A percentile compares a stretch with the other conserved stretches of the same genome.
Conservation (phyloP, 2,888 invertebrate genomes). For the Aelia acuminata region DNA sequence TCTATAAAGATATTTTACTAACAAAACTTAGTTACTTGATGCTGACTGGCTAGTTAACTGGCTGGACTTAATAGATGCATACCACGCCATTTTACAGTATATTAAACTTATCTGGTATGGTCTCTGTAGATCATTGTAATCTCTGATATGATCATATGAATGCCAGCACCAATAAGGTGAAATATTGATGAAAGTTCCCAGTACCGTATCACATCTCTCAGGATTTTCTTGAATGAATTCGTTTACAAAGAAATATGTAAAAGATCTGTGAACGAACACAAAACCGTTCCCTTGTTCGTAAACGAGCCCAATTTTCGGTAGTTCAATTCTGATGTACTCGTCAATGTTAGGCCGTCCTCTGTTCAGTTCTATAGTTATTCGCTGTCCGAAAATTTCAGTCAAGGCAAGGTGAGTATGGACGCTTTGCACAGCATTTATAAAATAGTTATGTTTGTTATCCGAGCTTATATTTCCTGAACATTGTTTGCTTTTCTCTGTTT, state of each 20-base stretch:
- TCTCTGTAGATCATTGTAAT: too few relatives aligned
- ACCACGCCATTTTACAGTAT: too few relatives aligned
- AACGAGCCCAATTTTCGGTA: not conserved
- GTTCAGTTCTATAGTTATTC: not conserved
- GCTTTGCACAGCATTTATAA: conserved; percentile 28
- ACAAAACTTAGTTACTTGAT: too few relatives aligned
- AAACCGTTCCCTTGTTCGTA: not conserved
- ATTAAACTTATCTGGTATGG: too few relatives aligned
- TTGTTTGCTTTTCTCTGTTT: conserved; percentile 20
- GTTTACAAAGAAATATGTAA: not conserved
- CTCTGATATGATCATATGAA: too few relatives aligned
- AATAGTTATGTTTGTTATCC: conserved; percentile 6
- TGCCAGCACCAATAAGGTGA: not conserved
- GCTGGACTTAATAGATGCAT: too few relatives aligned
- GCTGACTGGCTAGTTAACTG: too few relatives aligned
- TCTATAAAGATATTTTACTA: too few relatives aligned
- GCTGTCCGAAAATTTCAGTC: not conserved
- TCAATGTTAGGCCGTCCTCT: not conserved
- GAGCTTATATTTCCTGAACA: conserved; percentile 22
- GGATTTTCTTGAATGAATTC: not conserved
- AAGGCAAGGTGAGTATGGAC: not conserved
- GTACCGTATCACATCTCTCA: not conserved
- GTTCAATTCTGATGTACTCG: conserved; percentile 4
- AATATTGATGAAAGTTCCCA: not conserved
- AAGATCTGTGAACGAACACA: not conserved